Base-by-base conservation (phyloP, 1,140 invertebrate species). In the Hermetia illucens region DNA sequence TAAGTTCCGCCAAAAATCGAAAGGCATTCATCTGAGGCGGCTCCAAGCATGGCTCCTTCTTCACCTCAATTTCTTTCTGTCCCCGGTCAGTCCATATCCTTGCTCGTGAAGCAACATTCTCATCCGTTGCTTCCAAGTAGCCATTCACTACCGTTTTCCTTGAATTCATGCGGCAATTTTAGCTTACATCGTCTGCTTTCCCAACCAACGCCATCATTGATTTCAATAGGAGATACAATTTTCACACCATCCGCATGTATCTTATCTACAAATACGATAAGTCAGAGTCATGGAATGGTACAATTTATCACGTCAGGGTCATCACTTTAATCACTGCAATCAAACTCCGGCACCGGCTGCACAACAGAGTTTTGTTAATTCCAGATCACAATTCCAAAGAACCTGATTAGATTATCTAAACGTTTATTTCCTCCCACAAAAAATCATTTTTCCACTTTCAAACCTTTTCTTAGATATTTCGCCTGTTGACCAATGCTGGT, bases 81-180 rank as follows among this genome's bases (percentile, higher is more conserved):
- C 30, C 74, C 74, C 22, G 65, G 46, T 36, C 49, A 41, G 41
- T 51, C 55, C 13, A 10, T 61, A 4, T 55, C 63, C 4, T 69
- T 68, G 45, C 51, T 77, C 34, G 68, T 70, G 10, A 78, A 78
- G 46, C 75, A 77, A 47, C 71, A 75, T 48, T 77, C 75, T 5
- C 73, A 75, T 57, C 75, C 75, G 3, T 43, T 75, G 25, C 45
- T 75, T 39, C 66, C 72, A 5, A 72, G 62, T 47, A 73, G 48
- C 63, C 62, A 30, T 50, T 45, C 15, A 41, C 12, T 32, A 42
- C 60, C 44, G 47, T 49, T 34, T 30, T 25, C n/a, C 6, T 6
- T 25, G 6, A 6, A 33, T 20, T 50, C 54, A 25, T 24, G 18
- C n/a, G 24, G 36, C 40, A 43, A 21, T 49, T 55, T 27, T 57